Evolutionary conservation across 2,113 vertebrate genomes (phyloP).

Genomic region (Myocastor coypus): DNA sequence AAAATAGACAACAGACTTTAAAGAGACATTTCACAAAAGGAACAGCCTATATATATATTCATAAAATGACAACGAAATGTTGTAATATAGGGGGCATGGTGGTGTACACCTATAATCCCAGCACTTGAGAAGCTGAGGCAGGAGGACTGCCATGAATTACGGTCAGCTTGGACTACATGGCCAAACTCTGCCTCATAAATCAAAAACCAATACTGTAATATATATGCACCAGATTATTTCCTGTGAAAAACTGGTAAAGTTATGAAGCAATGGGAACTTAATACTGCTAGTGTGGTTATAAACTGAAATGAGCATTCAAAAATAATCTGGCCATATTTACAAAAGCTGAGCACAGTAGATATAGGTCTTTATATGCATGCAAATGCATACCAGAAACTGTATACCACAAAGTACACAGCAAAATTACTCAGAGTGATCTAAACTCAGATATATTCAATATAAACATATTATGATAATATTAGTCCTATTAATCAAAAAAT

Average conservation of each 20-base stretch:
- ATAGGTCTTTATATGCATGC: background rate
- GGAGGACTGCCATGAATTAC: background rate
- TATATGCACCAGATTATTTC: background rate
- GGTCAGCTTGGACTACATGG: background rate
- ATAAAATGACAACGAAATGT: conserved; percentile 15
- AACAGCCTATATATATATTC: background rate
- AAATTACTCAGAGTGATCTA: background rate
- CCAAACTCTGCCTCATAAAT: background rate
- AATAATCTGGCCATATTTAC: conserved; percentile 2
- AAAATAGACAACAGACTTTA: background rate
- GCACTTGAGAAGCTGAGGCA: background rate
- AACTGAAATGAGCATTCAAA: background rate
- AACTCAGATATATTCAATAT: background rate
- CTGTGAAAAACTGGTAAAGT: background rate
- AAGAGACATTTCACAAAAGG: background rate
- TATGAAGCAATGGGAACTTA: background rate
- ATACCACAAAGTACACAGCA: background rate
- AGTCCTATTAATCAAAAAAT: background rate
- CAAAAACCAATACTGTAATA: background rate
- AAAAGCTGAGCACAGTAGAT: background rate
- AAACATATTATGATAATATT: background rate
- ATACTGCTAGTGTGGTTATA: background rate
- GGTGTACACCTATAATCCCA: background rate
- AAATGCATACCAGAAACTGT: background rate
- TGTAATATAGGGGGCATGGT: background rate